A percentile compares a stretch with the other conserved stretches of the same genome.
These are phyloP conservation scores for Hylomyscus alleni DNA, from an alignment of 2,797 vertebrate species.

Conservation along the genomic window DNA sequence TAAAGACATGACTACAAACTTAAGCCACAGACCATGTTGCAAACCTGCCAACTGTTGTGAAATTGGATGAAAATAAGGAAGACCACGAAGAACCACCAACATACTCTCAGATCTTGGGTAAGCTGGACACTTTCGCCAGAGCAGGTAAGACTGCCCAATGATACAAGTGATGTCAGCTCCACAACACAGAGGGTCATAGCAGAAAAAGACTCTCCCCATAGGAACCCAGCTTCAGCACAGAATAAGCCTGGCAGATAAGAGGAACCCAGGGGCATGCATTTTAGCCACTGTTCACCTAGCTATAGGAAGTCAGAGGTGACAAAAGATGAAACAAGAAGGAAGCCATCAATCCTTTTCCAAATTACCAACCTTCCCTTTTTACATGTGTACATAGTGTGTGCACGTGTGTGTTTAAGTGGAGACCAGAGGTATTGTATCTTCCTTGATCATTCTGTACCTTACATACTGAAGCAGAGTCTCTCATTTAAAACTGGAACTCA, in stretches of 20 bases:
- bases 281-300: not conserved
- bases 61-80: slow-evolving; percentile 68
- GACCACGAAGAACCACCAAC: slow-evolving; percentile 24
- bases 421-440: not conserved
- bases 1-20: slow-evolving; percentile 35
- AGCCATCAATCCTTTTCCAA: not conserved
- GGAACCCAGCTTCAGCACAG: not conserved
- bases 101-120: slow-evolving; percentile 55
- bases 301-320: not conserved
- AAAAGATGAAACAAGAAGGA: not conserved
- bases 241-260: not conserved
- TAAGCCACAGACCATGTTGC: slow-evolving; percentile 47
- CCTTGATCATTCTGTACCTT: not conserved
- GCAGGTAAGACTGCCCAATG: not conserved
- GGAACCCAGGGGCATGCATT: not conserved
- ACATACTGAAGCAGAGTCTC: not conserved
- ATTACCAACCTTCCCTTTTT: not conserved
- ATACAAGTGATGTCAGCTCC: not conserved
- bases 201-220: not conserved
- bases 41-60: slow-evolving; percentile 57
- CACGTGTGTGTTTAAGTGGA: not conserved
- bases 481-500: not conserved
- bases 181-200: too few species aligned
- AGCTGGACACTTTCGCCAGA: not conserved
- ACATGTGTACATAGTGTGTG: not conserved